Evolutionary conservation across 2,113 vertebrate species (phyloP), one percentile per base, ranked within the genome.

Genomic region (Balaenoptera acutorostrata): DNA sequence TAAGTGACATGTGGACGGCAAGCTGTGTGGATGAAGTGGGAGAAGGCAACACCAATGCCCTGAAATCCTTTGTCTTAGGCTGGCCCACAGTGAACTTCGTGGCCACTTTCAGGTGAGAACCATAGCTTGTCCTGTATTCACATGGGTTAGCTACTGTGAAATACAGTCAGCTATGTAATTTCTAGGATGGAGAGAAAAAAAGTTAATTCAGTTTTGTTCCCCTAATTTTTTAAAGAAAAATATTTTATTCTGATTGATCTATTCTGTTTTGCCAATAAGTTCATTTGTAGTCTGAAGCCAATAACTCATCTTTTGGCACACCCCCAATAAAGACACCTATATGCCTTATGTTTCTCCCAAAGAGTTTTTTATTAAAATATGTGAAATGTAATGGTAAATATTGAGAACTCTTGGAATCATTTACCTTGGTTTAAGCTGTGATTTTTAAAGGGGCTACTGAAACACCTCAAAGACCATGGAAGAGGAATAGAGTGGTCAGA

Each of bases 61-160:
- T 98, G 52, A 98, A 97, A 81, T 99, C 99, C 96, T 99, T 99
- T 39, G 99, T 99, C 96, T 96, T 99, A 98, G 99, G 99, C 94
- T 99, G 99, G 99, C 99, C 99, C 88, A 99, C 99, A 6, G 99
- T 99, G 96, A 99, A 99, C 98, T 99, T 99, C n/a, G 99, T 99
- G 96, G 99, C 99, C 80, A 99, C 99, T 61, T 99, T 99, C 99
- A 99, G 99, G 99, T 99, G 99, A 92, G 97, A 97, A 49, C 1
- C 25, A 1, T 15, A 15, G 31, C 61, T 27, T 61, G 6, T 66
- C 49, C 39, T 92, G 0, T 33, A 23, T 74, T 71, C 72, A 29
- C 29, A 2, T 20, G 39, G 21, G 17, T 74, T 61, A 74, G 41
- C 55, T 80, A 1, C 63, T 75, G 1, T 46, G 17, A 8, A 69